phyloP scores from a whole-genome alignment of 2,797 vertebrate genomes.

The Loriculus beryllinus region DNA sequence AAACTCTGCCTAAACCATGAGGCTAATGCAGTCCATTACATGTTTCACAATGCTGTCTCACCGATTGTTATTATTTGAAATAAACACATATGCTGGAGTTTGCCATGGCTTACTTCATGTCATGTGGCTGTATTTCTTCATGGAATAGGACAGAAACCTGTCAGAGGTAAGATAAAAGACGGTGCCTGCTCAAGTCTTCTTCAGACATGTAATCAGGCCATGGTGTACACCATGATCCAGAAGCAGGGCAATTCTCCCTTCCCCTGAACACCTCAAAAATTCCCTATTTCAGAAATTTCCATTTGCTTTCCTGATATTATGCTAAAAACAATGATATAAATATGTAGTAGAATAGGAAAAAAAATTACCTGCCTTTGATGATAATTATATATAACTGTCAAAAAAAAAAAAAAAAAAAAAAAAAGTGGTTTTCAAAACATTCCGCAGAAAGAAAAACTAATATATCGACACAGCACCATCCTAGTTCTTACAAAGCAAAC shows the following conservation, averaged over 20 bases:
- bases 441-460: conserved; percentile 26
- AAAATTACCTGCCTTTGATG: conserved; percentile 44
- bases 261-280: not conserved
- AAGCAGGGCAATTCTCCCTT: not conserved
- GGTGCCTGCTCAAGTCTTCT: not conserved
- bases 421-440: conserved; percentile 11
- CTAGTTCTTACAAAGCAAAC: conserved; percentile 21
- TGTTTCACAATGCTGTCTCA: not conserved
- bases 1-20: not conserved
- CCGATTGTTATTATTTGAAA: not conserved
- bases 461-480: not conserved
- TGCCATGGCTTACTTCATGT: not conserved
- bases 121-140: not conserved
- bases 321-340: conserved; percentile 36
- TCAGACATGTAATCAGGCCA: not conserved
- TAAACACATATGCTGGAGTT: not conserved
- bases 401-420: conserved; percentile 43
- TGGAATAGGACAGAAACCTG: not conserved
- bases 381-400: conserved; percentile 49
- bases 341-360: not conserved
- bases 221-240: not conserved
- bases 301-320: not conserved
- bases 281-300: not conserved
- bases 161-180: not conserved
- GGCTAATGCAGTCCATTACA: not conserved